Conservation (phyloP, 2,888 invertebrate species). For the Ophion obscuratus region DNA sequence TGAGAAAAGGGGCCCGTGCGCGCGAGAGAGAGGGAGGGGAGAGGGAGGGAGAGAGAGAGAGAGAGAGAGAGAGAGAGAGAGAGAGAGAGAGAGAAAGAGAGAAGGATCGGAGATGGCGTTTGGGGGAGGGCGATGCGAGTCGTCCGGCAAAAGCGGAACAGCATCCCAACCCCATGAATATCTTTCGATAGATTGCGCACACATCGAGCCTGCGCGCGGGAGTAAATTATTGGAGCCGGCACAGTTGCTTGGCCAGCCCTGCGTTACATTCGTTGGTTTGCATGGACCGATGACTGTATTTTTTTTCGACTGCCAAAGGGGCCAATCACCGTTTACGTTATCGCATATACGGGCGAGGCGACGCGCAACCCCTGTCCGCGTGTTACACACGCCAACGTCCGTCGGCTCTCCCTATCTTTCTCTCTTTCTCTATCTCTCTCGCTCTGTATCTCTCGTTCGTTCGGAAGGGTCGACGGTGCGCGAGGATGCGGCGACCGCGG, state of each 20-base stretch:
- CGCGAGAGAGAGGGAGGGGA: constrained; percentile 52
- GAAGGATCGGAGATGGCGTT: constrained; percentile 56
- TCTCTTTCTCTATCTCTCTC: constrained; percentile 69
- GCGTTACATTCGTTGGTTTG: constrained; percentile 10
- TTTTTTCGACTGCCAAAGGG: constrained; percentile 1
- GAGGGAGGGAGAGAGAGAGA: background rate
- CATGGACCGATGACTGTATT: background rate
- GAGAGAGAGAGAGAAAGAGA: constrained; percentile 55
- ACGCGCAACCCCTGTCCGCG: constrained; percentile 44
- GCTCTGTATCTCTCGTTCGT: constrained; percentile 68
- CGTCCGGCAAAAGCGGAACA: constrained; percentile 70
- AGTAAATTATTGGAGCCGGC: background rate
- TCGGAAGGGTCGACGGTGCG: constrained; percentile 61
- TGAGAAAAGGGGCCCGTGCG: constrained; percentile 71
- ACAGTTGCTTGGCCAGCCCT: constrained; percentile 18
- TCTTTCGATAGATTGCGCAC: constrained; percentile 84
- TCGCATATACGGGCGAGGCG: constrained; percentile 43
- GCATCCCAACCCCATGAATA: constrained; percentile 82
- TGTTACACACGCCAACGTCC: constrained; percentile 36
- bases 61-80: constrained; percentile 70
- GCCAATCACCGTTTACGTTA: constrained; percentile 21
- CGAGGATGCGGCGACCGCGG: constrained; percentile 46
- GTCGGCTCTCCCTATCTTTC: constrained; percentile 59
- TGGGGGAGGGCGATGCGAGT: constrained; percentile 32
- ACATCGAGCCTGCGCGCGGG: constrained; percentile 63